A percentile compares a stretch with the other conserved stretches of the same genome.
These are phyloP conservation scores for Cebidichthys violaceus DNA, from an alignment of 2,113 vertebrate species.

Conservation along the genomic window DNA sequence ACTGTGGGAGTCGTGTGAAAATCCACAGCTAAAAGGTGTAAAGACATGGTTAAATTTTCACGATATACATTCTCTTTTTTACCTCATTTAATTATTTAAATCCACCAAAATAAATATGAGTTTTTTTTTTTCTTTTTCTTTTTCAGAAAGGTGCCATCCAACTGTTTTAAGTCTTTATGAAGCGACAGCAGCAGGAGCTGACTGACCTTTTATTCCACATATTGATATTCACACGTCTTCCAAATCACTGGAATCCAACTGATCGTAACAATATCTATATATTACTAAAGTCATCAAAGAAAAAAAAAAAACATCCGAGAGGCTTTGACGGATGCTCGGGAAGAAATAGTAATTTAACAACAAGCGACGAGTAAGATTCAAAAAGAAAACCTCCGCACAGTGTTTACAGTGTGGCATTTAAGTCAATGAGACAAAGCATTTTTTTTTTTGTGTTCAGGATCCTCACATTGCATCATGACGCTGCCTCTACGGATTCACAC, in stretches of 20 bases:
- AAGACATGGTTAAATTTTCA: slow-evolving; percentile 50
- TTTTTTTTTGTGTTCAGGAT: background rate
- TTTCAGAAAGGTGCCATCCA: background rate
- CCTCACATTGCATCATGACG: slow-evolving; percentile 2
- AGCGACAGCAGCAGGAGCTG: background rate
- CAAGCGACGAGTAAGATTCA: background rate
- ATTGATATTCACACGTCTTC: background rate
- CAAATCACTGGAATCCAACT: background rate
- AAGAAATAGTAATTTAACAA: background rate
- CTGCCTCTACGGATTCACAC: background rate
- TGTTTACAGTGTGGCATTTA: background rate
- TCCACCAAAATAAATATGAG: slow-evolving; percentile 39
- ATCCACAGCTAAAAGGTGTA: slow-evolving; percentile 64
- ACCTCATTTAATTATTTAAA: slow-evolving; percentile 61
- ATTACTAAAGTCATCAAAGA: background rate
- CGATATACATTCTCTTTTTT: background rate
- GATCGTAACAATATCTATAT: background rate
- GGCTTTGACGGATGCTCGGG: background rate
- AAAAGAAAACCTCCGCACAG: background rate
- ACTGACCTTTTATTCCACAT: background rate
- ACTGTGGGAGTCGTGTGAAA: slow-evolving; percentile 54
- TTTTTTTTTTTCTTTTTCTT: background rate
- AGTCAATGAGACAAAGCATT: slow-evolving; percentile 3
- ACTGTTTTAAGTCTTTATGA: background rate
- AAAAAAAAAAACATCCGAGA: background rate